Conservation (phyloP, 1,140 invertebrate species). For the Paralvinella palmiformis region DNA sequence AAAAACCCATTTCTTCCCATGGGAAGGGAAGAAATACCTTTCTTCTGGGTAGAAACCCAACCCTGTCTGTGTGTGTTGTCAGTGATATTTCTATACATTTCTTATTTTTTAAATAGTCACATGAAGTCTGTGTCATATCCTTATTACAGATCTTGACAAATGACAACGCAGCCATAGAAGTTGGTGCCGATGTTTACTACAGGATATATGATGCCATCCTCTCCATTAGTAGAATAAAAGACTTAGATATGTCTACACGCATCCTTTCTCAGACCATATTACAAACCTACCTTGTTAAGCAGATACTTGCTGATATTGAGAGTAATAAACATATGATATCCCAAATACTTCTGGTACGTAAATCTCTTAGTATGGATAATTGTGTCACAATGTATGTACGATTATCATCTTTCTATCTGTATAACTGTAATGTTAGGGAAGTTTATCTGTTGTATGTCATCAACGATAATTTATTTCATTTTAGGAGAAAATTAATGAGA, state of each 20-base stretch:
- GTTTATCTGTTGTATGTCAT: background rate
- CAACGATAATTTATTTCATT: slow-evolving; percentile 9
- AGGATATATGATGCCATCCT: slow-evolving; percentile 29
- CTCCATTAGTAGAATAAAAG: slow-evolving; percentile 35
- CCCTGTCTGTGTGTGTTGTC: too few species aligned
- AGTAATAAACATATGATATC: slow-evolving; percentile 21
- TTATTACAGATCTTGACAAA: slow-evolving; percentile 31
- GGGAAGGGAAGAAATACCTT: too few species aligned
- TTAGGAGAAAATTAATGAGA: slow-evolving; percentile 29
- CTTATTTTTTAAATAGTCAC: too few species aligned
- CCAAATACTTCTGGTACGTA: slow-evolving; percentile 6
- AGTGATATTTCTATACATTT: too few species aligned
- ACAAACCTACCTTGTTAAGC: slow-evolving; percentile 29
- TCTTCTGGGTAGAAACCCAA: too few species aligned
- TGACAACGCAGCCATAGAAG: slow-evolving; percentile 37
- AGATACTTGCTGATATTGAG: slow-evolving; percentile 32
- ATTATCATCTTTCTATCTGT: too few species aligned
- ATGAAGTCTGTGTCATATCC: too few species aligned
- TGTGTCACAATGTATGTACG: too few species aligned
- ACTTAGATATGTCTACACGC: slow-evolving; percentile 35
- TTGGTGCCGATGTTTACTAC: slow-evolving; percentile 41
- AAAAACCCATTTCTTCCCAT: too few species aligned
- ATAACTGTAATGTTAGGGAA: too few species aligned
- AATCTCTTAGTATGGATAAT: too few species aligned
- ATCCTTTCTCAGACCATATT: slow-evolving; percentile 33